Evolutionary conservation across 1,140 invertebrate genomes (phyloP).

Genomic region (Limonius californicus): DNA sequence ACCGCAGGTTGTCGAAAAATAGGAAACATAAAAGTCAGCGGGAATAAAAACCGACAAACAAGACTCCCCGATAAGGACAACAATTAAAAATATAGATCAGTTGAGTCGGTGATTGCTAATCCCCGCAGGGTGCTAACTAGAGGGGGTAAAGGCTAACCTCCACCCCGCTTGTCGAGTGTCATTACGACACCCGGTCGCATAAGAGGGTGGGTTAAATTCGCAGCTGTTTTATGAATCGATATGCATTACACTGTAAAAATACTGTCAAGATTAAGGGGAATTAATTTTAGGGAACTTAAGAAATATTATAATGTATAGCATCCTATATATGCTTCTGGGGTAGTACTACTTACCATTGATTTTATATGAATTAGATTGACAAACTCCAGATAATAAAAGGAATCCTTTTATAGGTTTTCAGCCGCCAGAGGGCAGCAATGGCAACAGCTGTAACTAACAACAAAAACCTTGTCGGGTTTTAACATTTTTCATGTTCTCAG

Average conservation of each 20-base stretch:
- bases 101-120: constrained; percentile 34
- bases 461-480: too few species aligned
- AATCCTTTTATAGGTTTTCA: too few species aligned
- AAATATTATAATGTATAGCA: too few species aligned
- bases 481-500: too few species aligned
- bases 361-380: too few species aligned
- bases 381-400: too few species aligned
- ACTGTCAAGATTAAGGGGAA: too few species aligned
- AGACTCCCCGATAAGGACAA: constrained; percentile 26
- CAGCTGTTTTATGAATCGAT: constrained; percentile 38
- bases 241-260: neutral
- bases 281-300: too few species aligned
- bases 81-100: constrained; percentile 35
- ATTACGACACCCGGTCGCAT: constrained; percentile 36
- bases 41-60: constrained; percentile 17
- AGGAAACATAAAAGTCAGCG: neutral
- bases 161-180: constrained; percentile 32
- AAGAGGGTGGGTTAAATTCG: constrained; percentile 30
- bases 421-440: too few species aligned
- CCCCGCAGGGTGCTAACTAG: constrained; percentile 28
- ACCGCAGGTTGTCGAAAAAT: neutral
- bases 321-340: too few species aligned
- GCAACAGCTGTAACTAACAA: too few species aligned
- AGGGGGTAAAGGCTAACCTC: constrained; percentile 27
- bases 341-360: too few species aligned